Evolutionary conservation across 2,113 vertebrate species (phyloP).

Genomic region (Chitala chitala): DNA sequence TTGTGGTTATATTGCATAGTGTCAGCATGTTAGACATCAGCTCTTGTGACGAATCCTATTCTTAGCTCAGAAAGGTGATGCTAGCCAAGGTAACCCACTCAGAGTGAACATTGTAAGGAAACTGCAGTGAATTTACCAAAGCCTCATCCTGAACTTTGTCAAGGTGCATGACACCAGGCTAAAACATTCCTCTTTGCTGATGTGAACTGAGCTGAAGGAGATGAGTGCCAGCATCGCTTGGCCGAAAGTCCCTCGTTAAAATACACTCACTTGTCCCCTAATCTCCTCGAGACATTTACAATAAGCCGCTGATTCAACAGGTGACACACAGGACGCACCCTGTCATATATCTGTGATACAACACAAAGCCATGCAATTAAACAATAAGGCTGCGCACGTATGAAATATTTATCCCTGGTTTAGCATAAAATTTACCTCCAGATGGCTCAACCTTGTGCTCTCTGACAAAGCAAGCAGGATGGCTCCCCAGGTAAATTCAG

Average conservation of each 20-base stretch:
- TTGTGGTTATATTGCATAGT: neutral
- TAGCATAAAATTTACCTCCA: slow-evolving; percentile 22
- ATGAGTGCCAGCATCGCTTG: no score
- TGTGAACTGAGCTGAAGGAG: no score
- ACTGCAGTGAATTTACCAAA: neutral
- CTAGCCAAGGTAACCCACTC: neutral
- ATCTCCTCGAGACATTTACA: slow-evolving; percentile 24
- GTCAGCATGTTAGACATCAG: neutral
- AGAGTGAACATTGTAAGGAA: neutral
- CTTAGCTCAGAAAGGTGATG: neutral
- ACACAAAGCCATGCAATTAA: neutral
- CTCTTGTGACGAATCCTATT: neutral
- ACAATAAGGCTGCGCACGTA: neutral
- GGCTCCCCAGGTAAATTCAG: slow-evolving; percentile 1
- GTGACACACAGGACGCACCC: slow-evolving; percentile 10
- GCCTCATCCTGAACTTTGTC: slow-evolving; percentile 21
- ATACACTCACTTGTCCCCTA: no score
- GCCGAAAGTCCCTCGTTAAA: no score
- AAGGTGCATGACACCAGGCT: slow-evolving; percentile 40
- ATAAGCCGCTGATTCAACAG: slow-evolving; percentile 38
- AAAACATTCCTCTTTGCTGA: no score
- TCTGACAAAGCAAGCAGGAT: slow-evolving; percentile 10
- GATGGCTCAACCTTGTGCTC: slow-evolving; percentile 16
- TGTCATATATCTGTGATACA: neutral
- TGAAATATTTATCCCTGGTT: slow-evolving; percentile 18